Evolutionary conservation across 1,140 invertebrate species (phyloP).

Genomic region (Drosophila sp.): DNA sequence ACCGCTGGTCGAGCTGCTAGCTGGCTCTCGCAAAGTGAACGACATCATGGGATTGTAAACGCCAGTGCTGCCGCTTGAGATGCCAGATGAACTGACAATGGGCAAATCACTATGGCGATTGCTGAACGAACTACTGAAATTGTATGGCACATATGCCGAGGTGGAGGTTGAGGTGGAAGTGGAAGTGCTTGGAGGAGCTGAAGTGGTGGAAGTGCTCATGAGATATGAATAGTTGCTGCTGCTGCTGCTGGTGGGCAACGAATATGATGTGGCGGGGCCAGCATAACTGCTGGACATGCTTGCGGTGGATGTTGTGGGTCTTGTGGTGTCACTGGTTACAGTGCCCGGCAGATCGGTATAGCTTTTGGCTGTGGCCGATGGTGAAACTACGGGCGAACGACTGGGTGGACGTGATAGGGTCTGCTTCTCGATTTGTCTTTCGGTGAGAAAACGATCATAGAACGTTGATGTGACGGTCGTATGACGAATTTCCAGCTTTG

Average conservation of each 20-base stretch:
- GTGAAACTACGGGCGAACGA: slow-evolving; percentile 68
- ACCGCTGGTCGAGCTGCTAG: slow-evolving; percentile 15
- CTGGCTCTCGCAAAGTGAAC: slow-evolving; percentile 64
- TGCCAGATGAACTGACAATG: slow-evolving; percentile 23
- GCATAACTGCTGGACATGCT: slow-evolving; percentile 58
- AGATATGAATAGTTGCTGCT: slow-evolving; percentile 57
- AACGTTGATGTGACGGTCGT: slow-evolving; percentile 82
- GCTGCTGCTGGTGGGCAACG: slow-evolving; percentile 49
- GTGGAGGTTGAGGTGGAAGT: slow-evolving; percentile 6
- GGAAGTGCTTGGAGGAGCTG: slow-evolving; percentile 9
- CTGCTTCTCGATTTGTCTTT: slow-evolving; percentile 76
- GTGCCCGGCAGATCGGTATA: slow-evolving; percentile 53
- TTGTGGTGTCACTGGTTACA: background rate
- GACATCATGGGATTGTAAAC: slow-evolving; percentile 77
- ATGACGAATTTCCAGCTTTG: slow-evolving; percentile 79
- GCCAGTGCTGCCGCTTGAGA: slow-evolving; percentile 49
- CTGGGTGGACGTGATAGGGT: slow-evolving; percentile 63
- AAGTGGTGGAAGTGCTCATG: slow-evolving; percentile 28
- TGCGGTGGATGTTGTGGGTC: slow-evolving; percentile 25
- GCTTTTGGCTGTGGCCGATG: slow-evolving; percentile 65
- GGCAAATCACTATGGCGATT: slow-evolving; percentile 40
- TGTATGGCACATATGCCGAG: slow-evolving; percentile 56
- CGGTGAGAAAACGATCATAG: slow-evolving; percentile 79
- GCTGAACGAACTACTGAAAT: slow-evolving; percentile 51
- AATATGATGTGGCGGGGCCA: slow-evolving; percentile 35